Evolutionary conservation across 2,888 invertebrate genomes (phyloP).

Genomic region (Agrochola litura): DNA sequence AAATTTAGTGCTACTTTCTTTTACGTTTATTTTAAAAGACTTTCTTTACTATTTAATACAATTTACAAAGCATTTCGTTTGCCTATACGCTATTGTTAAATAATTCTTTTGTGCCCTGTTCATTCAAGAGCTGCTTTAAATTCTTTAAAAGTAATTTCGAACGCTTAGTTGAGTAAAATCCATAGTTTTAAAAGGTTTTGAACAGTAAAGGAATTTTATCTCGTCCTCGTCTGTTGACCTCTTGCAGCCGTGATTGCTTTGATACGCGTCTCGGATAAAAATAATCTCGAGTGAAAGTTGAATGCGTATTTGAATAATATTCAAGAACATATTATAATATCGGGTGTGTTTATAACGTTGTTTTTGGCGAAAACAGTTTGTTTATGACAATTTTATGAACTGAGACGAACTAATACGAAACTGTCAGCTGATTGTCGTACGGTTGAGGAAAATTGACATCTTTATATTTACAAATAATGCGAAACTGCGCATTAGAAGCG

Average conservation of each 20-base stretch:
- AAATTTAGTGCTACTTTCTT: conserved; percentile 33
- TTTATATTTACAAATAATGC: conserved; percentile 30
- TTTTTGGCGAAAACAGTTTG: conserved; percentile 23
- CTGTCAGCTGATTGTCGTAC: conserved; percentile 47
- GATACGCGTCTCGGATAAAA: conserved; percentile 62
- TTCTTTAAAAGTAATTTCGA: conserved; percentile 46
- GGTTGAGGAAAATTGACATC: conserved; percentile 43
- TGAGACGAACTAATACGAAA: conserved; percentile 20
- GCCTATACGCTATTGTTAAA: conserved; percentile 50
- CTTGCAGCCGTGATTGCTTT: conserved; percentile 62
- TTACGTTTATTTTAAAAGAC: conserved; percentile 27
- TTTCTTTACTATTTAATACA: conserved; percentile 36
- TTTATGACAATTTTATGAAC: conserved; percentile 10
- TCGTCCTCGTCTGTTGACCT: conserved; percentile 70
- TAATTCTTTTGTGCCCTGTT: conserved; percentile 52
- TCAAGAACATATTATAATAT: conserved; percentile 28
- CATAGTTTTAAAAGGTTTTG: conserved; percentile 44
- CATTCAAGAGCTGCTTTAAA: conserved; percentile 42
- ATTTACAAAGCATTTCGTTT: conserved; percentile 43
- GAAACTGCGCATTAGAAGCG: conserved; percentile 47
- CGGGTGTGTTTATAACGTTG: not conserved
- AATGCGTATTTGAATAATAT: conserved; percentile 54
- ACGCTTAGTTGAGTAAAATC: conserved; percentile 29
- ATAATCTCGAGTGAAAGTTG: conserved; percentile 72
- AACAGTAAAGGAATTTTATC: conserved; percentile 62